Base-by-base conservation (phyloP, 2,888 invertebrate genomes). In the Ophion costatus region DNA sequence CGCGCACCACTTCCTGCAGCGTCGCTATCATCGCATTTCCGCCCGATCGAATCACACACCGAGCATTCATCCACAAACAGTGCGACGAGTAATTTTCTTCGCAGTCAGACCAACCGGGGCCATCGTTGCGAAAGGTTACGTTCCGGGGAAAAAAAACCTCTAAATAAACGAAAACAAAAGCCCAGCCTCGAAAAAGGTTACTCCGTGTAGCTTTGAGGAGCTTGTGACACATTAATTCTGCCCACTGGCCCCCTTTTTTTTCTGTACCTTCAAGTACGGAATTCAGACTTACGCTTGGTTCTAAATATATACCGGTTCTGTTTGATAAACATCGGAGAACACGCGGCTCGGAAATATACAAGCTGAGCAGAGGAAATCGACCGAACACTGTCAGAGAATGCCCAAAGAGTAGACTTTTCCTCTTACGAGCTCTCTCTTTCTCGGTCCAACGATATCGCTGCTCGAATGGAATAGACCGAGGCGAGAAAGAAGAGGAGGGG, bases 251-350 rank as follows among this genome's bases (percentile, higher is more conserved):
- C 22, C 45, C n/a, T n/a, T 78, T 79, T 83, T 79, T 84, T 81
- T 79, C 76, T 0, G 29, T 42, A 63, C 75, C 42, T 75, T 56
- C 22, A 83, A 78, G 64, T 64, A 64, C 42, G 87, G 86, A 88
- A 88, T 88, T 86, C 88, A 86, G 83, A 87, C 83, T 81, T 77
- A 76, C 75, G 85, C 85, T 83, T 84, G 75, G 90, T 66, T 83
- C 92, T 92, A 93, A 92, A 92, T 92, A 92, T 93, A 93, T 89
- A 87, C 87, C 88, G 79, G 87, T 82, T 89, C 85, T 90, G 90
- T 92, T 91, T 92, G 89, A 91, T 92, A 91, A 92, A 91, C 91
- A 91, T 87, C 80, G 86, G 77, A 82, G 84, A 88, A 88, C 88
- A 91, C 87, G 86, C 86, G 88, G 87, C 83, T 88, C 71, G 20